Conservation (phyloP, 2,797 vertebrate species). For the Rhadinocentrus ornatus region DNA sequence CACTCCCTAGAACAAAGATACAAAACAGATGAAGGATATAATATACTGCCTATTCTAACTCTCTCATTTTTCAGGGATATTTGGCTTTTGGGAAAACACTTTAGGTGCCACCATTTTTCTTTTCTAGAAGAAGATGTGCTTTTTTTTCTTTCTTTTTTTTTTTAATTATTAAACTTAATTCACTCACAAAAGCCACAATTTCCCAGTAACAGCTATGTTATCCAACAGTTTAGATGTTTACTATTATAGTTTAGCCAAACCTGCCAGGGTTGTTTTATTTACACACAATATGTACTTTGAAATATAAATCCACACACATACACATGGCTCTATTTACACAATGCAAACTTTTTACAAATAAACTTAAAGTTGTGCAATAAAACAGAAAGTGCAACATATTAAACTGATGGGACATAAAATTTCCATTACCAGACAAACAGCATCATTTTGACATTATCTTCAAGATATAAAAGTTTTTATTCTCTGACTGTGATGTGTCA, state of each 20-base stretch:
- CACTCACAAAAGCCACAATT: background rate
- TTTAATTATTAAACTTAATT: conserved; percentile 6
- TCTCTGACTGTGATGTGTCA: conserved; percentile 69
- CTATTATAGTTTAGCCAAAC: background rate
- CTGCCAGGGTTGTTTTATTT: background rate
- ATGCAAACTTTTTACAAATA: conserved; percentile 25
- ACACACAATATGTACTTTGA: background rate
- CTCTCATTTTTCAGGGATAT: conserved; percentile 69
- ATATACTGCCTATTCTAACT: conserved; percentile 60
- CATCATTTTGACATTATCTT: conserved; percentile 69
- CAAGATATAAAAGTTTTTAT: conserved; percentile 71
- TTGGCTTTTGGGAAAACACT: conserved; percentile 52
- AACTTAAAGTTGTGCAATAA: conserved; percentile 23
- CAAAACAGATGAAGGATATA: conserved; percentile 80
- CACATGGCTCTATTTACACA: conserved; percentile 5
- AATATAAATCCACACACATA: conserved; percentile 5
- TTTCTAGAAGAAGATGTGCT: conserved; percentile 6
- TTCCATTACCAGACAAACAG: conserved; percentile 42
- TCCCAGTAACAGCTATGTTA: background rate
- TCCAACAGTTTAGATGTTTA: background rate
- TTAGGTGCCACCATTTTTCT: conserved; percentile 33
- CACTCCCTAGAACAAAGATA: conserved; percentile 84
- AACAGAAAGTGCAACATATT: conserved; percentile 20
- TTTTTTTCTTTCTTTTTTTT: background rate
- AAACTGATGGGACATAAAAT: conserved; percentile 41